Evolutionary conservation across 2,888 invertebrate species (phyloP), one percentile per base, ranked within the genome.

Genomic region (Synergus laeviventris): DNA sequence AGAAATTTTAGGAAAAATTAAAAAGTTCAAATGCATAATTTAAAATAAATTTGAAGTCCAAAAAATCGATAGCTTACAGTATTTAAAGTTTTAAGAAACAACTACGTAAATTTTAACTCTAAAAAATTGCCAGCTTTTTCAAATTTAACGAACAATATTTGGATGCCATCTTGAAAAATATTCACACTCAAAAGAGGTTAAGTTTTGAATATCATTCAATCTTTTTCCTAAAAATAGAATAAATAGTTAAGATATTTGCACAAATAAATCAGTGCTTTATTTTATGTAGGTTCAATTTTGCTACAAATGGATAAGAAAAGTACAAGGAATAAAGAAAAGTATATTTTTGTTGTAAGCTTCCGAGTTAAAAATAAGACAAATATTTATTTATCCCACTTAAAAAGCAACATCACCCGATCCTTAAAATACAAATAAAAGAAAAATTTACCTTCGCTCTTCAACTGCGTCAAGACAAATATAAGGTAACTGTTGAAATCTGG

Each of bases 401-500:
- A 5, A 49, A 49, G 8, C n/a, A n/a, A 49, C n/a, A n/a, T 4
- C 31, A 31, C 31, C 5, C 49, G 9, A 49, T 9, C n/a, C 8
- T 49, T 56, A 56, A 5, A 61, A n/a, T 87, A 81, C 21, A 74
- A 79, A 62, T 8, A 73, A 74, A 76, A 75, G 31, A 36, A 60
- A 59, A 54, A 74, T 78, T 21, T 91, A 94, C 94, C 94, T 94
- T 99, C 98, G 80, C 95, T 94, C 87, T 95, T 96, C 85, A 99
- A 93, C 93, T 98, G 98, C 77, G 98, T 98, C 88, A 99, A 93
- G 86, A 99, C 98, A 92, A 97, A 99, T 91, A 99, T 98, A 87
- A 99, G 94, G 92, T 99, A 99, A 91, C 98, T 99, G 92, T 99
- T 99, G 92, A 99, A 99, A 91, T 99, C 98, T 84, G 99, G 98